Evolutionary conservation across 2,888 invertebrate species (phyloP), one percentile per base, ranked within the genome.

Genomic region (Spialia ferax): DNA sequence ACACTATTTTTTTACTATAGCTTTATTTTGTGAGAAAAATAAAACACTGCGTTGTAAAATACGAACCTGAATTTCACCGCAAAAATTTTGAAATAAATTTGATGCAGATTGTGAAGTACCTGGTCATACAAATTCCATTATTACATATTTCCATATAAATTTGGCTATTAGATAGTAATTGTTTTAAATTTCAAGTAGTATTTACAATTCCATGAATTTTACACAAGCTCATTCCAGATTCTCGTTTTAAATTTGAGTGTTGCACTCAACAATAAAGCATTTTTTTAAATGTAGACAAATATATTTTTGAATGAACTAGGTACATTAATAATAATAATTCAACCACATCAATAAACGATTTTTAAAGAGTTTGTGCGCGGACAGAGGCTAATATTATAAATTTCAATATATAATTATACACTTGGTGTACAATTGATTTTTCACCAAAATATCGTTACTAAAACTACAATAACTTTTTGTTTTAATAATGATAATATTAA

Each of bases 191-290:
- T 15, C 55, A 56, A 56, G 32, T 48, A 29, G 5, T 50, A 57
- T 57, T 50, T 59, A 65, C 59, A 65, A 65, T 52, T 52, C 50
- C 57, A 57, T 64, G 23, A 52, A 59, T 52, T 59, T 35, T 38
- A 52, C 23, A 42, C 35, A 59, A 65, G 65, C 59, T 65, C 50
- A 26, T 29, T 18, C 35, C 65, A 23, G 48, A 35, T 56, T 57
- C 20, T 20, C 32, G 32, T 5, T 35, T 35, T 6, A 26, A 13
- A 22, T 38, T 65, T 20, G 65, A 59, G 38, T 64, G 57, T 59
- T 52, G 48, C 65, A 59, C 38, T 65, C 59, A 29, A 22, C n/a
- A 61, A 7, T 38, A 65, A 18, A 52, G 23, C 23, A 52, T n/a
- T 13, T 23, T 52, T 23, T 18, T 52, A 23, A n/a, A 23, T 23